Percentiles rank a stretch among this genome's conserved stretches.
Conservation (phyloP, 2,113 vertebrate species). For the Clarias gariepinus region DNA sequence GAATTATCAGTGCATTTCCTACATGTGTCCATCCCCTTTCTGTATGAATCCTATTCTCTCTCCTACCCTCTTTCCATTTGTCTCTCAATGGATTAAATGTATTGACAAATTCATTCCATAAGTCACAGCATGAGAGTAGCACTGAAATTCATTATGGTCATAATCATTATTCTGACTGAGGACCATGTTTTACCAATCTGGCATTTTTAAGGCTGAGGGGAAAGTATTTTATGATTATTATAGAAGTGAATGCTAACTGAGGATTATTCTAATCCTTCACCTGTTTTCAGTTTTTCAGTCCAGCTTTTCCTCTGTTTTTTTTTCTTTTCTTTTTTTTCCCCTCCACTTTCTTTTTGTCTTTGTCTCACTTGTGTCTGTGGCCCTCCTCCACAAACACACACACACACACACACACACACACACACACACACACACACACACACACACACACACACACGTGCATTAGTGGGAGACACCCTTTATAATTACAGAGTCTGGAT, state of each 20-base stretch:
- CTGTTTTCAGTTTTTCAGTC: not conserved
- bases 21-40: slow-evolving; percentile 4
- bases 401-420: not conserved
- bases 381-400: not conserved
- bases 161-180: not conserved
- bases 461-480: slow-evolving; percentile 47
- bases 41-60: not conserved
- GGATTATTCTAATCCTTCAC: not conserved
- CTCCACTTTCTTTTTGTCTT: slow-evolving; percentile 22
- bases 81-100: not conserved
- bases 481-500: slow-evolving; percentile 53
- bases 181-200: not conserved
- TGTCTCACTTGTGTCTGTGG: not conserved
- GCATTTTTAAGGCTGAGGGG: not conserved
- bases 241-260: not conserved
- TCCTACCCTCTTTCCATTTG: not conserved
- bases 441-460: not conserved
- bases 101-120: not conserved
- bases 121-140: not conserved
- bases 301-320: not conserved
- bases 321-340: not conserved
- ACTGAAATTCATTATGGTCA: not conserved
- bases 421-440: not conserved
- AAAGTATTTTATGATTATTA: not conserved
- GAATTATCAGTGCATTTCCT: slow-evolving; percentile 45